Evolutionary conservation across 2,888 invertebrate species (phyloP), one percentile per base, ranked within the genome.

Genomic region (Adelognathus sp.): DNA sequence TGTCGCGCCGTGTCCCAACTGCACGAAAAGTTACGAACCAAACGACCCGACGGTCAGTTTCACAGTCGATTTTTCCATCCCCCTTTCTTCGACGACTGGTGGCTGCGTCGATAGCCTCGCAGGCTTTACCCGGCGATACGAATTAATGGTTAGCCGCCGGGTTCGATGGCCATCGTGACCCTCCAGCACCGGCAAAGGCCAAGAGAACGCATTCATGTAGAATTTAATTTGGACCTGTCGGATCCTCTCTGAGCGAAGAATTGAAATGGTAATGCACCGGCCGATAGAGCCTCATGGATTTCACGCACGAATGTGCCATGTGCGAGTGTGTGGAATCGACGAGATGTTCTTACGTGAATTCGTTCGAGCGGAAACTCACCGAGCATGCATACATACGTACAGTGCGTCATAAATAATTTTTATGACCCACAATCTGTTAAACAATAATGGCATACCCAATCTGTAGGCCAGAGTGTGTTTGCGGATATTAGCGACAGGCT

Each of bases 201-300:
- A 27, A 54, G 7, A 41, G 58, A 56, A 63, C n/a, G 46, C 67
- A 58, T 72, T 71, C 72, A 46, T 39, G 79, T 72, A 52, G 79
- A 76, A 78, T 76, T 79, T 79, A 75, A 79, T 79, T 79, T 75
- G 67, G 58, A 76, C 76, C 79, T 76, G 72, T 79, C 79, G 71
- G n/a, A n/a, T n/a, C 67, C 50, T 29, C 52, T 7, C 70, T n/a
- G n/a, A n/a, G n/a, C 41, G 41, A 46, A 67, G 67, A 63, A 76
- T 76, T 69, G 79, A 76, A 72, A 79, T 79, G 79, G 67, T 79
- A 79, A 79, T 79, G 79, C 36, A 44, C 58, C 69, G 63, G n/a
- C 63, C 79, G 63, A 76, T 76, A 72, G 67, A 79, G 75, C 75
- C 71, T 76, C 58, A 21, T n/a, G 36, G 60, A 21, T 21, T 14